Base-by-base conservation (phyloP, 2,797 vertebrate species). In the Melanotaenia nigrans region DNA sequence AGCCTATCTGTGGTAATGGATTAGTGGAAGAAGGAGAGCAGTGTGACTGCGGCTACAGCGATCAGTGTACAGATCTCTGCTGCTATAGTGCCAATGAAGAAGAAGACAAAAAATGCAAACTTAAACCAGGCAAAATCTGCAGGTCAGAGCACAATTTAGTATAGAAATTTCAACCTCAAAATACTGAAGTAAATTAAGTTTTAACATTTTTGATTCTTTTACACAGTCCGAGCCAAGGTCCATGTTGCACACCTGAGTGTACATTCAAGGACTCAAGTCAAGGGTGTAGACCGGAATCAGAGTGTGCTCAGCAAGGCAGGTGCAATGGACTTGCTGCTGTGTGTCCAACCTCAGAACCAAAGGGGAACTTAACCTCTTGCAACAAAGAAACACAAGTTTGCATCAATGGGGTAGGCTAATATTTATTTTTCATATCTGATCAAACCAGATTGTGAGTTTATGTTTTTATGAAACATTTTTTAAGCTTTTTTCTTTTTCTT, bases 1-100 rank as follows among this genome's bases (percentile, higher is more conserved):
- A 98, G 81, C 97, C 98, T 47, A 99, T 98, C 84, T 99, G 98
- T 91, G 98, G 98, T 40, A 99, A 99, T 61, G 97, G 97, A 35
- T 89, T 99, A 62, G 97, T 99, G 67, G 98, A 99, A 86, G 73
- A 78, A 40, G 97, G 95, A 68, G 98, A 99, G 57, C 24, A 98
- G 66, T 99, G 98, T 79, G 98, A 99, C 74, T 99, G 98, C 54
- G 98, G 98, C 61, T 99, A 98, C 87, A 96, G 90, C 18, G 97
- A 98, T 84, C 96, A 99, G 75, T 99, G 98, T 85, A 96, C 92
- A 77, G 97, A 99, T 58, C 5, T 77, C 0, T 99, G 98, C 86
- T 99, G 98, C 87, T 95, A 90, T 0, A 89, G 92, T 8, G 98
- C 98, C 61, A 96, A 96, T 81, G 93, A 95, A 78, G 69, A 67